Evolutionary conservation across 2,113 vertebrate species (phyloP).

Genomic region (Limanda limanda): DNA sequence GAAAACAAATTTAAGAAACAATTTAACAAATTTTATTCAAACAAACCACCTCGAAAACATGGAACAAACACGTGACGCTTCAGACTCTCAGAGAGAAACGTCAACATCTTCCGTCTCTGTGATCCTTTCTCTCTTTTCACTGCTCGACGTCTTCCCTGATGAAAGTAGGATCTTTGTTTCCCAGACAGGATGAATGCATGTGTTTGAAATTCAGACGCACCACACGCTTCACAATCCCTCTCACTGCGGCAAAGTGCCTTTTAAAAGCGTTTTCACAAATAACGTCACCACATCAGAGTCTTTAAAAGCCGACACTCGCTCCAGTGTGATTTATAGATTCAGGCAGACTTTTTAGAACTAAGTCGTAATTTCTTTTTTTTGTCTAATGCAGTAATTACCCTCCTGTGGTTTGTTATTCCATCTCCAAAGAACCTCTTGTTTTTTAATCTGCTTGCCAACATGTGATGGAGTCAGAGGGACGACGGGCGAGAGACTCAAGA

Average conservation of each 20-base stretch:
- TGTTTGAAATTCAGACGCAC: not conserved
- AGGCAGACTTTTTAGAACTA: constrained; percentile 26
- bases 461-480: constrained; percentile 44
- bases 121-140: too few species aligned
- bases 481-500: constrained; percentile 8
- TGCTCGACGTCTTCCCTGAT: too few species aligned
- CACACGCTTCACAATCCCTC: not conserved
- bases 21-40: too few species aligned
- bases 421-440: constrained; percentile 40
- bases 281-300: constrained; percentile 52
- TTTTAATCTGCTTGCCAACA: constrained; percentile 54
- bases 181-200: not conserved
- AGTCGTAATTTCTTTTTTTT: constrained; percentile 29
- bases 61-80: too few species aligned
- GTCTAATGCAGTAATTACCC: constrained; percentile 47
- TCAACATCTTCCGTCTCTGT: too few species aligned
- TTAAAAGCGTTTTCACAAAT: constrained; percentile 38
- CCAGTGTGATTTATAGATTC: constrained; percentile 56
- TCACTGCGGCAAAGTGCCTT: not conserved
- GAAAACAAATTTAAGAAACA: too few species aligned
- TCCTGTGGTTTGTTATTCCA: constrained; percentile 60
- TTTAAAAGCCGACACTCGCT: constrained; percentile 37
- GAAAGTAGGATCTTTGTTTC: too few species aligned
- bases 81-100: too few species aligned
- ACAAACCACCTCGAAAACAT: too few species aligned